Base-by-base conservation (phyloP, 2,888 invertebrate genomes). In the Eupelmus urozonus region DNA sequence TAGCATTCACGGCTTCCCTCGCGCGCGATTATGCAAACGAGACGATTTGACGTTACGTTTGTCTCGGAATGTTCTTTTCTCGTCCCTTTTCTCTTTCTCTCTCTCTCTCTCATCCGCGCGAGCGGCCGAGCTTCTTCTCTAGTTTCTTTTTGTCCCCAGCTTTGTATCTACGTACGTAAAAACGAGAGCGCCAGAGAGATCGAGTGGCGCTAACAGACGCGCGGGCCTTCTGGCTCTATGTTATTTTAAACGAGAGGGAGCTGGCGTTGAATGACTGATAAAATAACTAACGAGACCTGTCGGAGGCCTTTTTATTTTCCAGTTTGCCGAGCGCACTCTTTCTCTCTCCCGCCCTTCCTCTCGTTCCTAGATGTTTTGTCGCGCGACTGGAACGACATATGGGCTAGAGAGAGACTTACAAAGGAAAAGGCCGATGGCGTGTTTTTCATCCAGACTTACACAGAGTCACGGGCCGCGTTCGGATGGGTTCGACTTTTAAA, bases 271-370 rank as follows among this genome's bases (percentile, higher is more conserved):
- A 62, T 76, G 76, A 76, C 76, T 78, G 80, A 80, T 80, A 78
- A 80, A 78, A 70, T 78, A 70, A 80, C 78, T 78, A 78, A 78
- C 78, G 72, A 76, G 78, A 70, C 34, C 59, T 66, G 65, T 75
- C 67, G 71, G 66, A 27, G 51, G 67, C 67, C 51, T 66, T 66
- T 74, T 65, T 57, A 55, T 55, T 66, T 66, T 66, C 42, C 55
- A 34, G 60, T 25, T 13, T 27, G 42, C 42, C 62, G 49, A 18
- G 3, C 34, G 34, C 34, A 34, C n/a, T n/a, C n/a, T 29, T n/a
- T 29, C 29, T 59, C 23, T 59, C n/a, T n/a, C n/a, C n/a, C n/a
- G n/a, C n/a, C n/a, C n/a, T n/a, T n/a, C n/a, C 3, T 40, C 40
- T 40, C 25, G 4, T 25, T 11, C 13, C 16, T 16, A 13, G 16